Conservation (phyloP, 2,888 invertebrate genomes). For the Atethmia centrago region DNA sequence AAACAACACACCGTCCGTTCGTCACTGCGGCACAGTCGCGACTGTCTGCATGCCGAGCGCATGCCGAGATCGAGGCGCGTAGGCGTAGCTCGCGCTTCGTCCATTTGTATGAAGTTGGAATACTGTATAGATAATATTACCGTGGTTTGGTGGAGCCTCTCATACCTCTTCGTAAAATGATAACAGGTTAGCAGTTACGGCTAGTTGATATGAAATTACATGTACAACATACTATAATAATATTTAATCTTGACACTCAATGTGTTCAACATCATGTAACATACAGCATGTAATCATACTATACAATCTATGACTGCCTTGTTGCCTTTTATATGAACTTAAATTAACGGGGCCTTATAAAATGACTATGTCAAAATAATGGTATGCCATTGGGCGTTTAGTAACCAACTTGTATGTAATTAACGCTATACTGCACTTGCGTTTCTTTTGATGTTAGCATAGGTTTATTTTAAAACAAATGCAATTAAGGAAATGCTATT, state of each 20-base stretch:
- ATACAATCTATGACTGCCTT: constrained; percentile 34
- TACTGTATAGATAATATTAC: no score
- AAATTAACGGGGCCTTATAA: constrained; percentile 64
- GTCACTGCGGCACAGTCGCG: no score
- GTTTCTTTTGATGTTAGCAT: background rate
- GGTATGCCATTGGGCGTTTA: constrained; percentile 10
- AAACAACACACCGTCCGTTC: no score
- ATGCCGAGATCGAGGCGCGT: no score
- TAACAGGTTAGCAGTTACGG: constrained; percentile 38
- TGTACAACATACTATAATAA: constrained; percentile 33
- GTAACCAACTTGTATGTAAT: constrained; percentile 17
- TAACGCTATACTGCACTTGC: background rate
- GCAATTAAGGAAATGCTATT: background rate
- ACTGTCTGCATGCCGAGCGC: no score
- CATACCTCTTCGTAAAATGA: constrained; percentile 25
- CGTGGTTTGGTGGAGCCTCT: constrained; percentile 38
- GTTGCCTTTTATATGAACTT: constrained; percentile 52
- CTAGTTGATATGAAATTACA: constrained; percentile 43
- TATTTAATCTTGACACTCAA: constrained; percentile 26
- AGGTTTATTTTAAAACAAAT: background rate
- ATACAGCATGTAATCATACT: constrained; percentile 29
- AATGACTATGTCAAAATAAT: constrained; percentile 34
- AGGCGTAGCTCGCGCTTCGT: no score
- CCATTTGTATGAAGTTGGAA: no score
- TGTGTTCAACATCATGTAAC: constrained; percentile 43